Percentiles rank a stretch among this genome's conserved stretches.
These are phyloP conservation scores for Sorex araneus DNA, from an alignment of 2,113 vertebrate genomes.

Conservation along the genomic window DNA sequence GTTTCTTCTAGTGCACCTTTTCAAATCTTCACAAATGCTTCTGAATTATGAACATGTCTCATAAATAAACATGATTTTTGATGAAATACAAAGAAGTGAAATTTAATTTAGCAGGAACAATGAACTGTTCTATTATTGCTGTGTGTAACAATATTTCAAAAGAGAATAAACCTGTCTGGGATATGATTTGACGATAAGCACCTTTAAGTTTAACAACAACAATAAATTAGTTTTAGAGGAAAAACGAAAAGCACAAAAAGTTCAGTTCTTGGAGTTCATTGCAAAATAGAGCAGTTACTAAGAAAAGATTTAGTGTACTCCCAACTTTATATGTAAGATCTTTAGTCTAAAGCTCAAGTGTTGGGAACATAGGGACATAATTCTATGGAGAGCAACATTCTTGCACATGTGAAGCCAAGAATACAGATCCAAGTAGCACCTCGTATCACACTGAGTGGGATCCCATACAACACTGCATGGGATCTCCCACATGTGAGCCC, in stretches of 20 bases:
- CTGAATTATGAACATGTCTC: conserved; percentile 21
- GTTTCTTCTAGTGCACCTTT: conserved; percentile 3
- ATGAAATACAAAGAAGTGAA: conserved; percentile 41
- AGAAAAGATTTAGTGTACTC: conserved; percentile 1
- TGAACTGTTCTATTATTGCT: not conserved
- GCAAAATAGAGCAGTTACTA: conserved; percentile 3
- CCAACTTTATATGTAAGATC: not conserved
- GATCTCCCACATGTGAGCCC: too few species aligned
- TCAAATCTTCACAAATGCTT: not conserved
- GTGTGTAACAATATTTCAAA: not conserved
- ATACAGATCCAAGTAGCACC: too few species aligned
- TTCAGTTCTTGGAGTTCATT: not conserved
- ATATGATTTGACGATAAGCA: not conserved
- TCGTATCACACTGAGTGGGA: too few species aligned
- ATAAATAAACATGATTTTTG: not conserved
- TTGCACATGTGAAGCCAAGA: too few species aligned
- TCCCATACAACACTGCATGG: too few species aligned
- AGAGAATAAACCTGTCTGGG: not conserved
- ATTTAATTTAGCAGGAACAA: conserved; percentile 25
- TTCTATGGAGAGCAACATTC: too few species aligned
- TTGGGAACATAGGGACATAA: too few species aligned
- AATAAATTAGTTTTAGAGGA: not conserved
- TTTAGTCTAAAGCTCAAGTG: not conserved
- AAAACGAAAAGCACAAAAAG: not conserved
- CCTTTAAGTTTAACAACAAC: not conserved